Base-by-base conservation (phyloP, 2,113 vertebrate species). In the Stigmatopora nigra region DNA sequence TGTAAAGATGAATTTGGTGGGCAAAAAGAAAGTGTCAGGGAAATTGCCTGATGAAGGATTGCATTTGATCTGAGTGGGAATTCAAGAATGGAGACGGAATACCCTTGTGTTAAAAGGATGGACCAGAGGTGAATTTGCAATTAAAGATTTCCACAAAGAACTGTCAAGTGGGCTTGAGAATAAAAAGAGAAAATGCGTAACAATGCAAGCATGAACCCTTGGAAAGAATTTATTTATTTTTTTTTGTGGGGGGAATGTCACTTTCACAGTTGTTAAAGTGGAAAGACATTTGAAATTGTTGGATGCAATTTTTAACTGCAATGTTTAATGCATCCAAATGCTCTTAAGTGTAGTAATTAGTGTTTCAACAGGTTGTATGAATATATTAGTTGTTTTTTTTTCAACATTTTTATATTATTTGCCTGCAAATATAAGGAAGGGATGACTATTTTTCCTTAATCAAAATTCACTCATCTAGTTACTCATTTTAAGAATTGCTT, bases 41-140 rank as follows among this genome's bases (percentile, higher is more conserved):
- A 86, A 88, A 89, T 83, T 82, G 86, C 83, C 78, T 70, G 78
- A 84, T 85, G 85, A 89, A 87, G 82, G 86, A 89, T 88, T 85
- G 85, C 77, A 63, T 86, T 86, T 89, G 86, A 88, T 88, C 87
- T 86, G 68, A 70, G 48, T 81, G 83, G 84, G 82, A 83, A 83
- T 88, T 86, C 69, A 70, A 79, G 73, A 83, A 79, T 79, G 83
- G 79, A 84, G 73, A 80, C 73, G 78, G 79, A 89, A 87, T 81
- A 77, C 83, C 78, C 82, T 16, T 20, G 79, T 80, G 86, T 78
- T 86, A 76, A 62, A 68, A 79, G 9, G 76, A 81, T 71, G 68
- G 73, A 68, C 79, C 52, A 77, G 69, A 65, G 65, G 71, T 79
- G 63, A 79, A 83, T 77, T 78, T 77, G 77, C 83, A 85, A 86